Evolutionary conservation across 1,140 invertebrate species (phyloP), one percentile per base, ranked within the genome.

Genomic region (Tetramorium parvispinum): DNA sequence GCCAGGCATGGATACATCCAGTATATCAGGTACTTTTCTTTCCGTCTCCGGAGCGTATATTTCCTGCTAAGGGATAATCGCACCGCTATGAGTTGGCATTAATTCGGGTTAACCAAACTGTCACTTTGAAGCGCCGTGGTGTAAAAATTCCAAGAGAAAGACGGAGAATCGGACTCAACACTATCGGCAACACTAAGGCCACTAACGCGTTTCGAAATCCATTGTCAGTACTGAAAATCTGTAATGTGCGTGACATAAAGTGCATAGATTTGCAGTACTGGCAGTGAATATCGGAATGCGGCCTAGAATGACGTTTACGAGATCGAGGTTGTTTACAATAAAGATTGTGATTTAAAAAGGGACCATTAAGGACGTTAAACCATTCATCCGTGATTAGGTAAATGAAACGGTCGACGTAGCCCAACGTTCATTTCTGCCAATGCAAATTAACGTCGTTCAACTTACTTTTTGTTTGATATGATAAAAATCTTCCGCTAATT

Each of bases 1-100:
- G 94, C 95, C 79, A 93, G 95, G 88, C 95, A 95, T 79, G 95
- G 95, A 90, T 95, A 95, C 68, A 95, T 95, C 88, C 95, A 95
- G 57, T 95, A 95, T 75, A 94, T 95, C 81, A 95, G 95, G 95
- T 95, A 87, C 49, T 76, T 32, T 18, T 21, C 10, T 76, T 7
- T 18, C 18, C 18, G 32, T 13, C 13, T 4, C 3, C 3, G 32
- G 32, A 3, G 32, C 27, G 51, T 16, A 27, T 46, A 32, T 16
- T 46, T 11, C 49, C 32, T 32, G 7, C 24, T 5, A 3, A 37
- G 7, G 16, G 51, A n/a, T 18, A 40, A 37, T 75, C 16, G 27
- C 6, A 21, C 24, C n/a, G 49, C 5, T 7, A 13, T 37, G 46
- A 46, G 13, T 76, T 16, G 32, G n/a, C 32, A 61, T 24, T 61